Evolutionary conservation across 1,140 invertebrate genomes (phyloP).

Genomic region (Drosophila ohnishii): DNA sequence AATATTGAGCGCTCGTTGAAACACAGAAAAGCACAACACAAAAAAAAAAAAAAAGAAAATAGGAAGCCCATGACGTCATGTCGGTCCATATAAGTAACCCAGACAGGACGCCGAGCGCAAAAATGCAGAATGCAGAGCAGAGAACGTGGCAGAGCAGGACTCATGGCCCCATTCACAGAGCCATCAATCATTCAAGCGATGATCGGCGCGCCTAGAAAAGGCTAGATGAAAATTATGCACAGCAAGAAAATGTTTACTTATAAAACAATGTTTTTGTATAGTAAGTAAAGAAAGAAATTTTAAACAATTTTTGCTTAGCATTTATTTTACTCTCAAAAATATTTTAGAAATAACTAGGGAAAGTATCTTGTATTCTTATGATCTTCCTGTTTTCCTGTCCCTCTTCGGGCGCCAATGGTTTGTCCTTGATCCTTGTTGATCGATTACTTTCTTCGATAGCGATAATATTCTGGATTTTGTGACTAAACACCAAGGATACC

Average conservation of each 20-base stretch:
- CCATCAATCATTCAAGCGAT: conserved; percentile 20
- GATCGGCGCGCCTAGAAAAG: conserved; percentile 8
- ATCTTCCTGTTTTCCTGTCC: background rate
- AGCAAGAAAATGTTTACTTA: background rate
- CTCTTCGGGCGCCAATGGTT: background rate
- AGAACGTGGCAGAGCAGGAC: conserved; percentile 1
- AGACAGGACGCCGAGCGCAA: conserved; percentile 3
- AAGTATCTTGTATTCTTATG: background rate
- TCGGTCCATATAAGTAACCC: conserved; percentile 2
- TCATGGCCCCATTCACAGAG: conserved; percentile 17
- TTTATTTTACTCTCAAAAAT: background rate
- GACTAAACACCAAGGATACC: background rate
- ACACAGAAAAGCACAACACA: conserved; percentile 2
- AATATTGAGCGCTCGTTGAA: too few relatives aligned
- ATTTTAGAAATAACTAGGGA: background rate
- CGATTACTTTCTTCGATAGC: background rate
- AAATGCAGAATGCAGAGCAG: conserved; percentile 2
- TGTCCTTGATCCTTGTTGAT: background rate
- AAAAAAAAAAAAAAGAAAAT: background rate
- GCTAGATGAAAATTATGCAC: conserved; percentile 9
- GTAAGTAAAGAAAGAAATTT: too few relatives aligned
- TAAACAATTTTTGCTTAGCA: background rate
- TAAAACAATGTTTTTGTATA: too few relatives aligned
- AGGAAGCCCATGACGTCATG: conserved; percentile 23
- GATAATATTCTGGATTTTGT: background rate